These are phyloP conservation scores for Campoletis raptor DNA, from an alignment of 2,888 invertebrate genomes.

Conservation along the genomic window DNA sequence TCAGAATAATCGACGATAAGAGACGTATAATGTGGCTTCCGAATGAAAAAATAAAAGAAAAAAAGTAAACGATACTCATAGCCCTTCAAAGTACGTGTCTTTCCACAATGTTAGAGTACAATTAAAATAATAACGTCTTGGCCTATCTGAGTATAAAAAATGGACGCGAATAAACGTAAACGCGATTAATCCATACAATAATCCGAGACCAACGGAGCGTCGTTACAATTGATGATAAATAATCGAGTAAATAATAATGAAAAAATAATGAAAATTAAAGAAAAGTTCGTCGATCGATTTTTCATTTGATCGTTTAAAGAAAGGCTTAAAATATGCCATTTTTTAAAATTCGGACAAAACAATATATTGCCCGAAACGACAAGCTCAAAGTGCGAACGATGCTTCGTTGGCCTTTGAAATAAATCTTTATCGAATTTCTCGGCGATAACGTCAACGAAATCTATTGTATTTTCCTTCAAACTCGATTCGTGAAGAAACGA, in stretches of 20 bases:
- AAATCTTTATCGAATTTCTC: constrained; percentile 50
- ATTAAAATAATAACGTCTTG: constrained; percentile 65
- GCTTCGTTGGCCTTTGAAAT: constrained; percentile 44
- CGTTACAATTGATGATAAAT: constrained; percentile 6
- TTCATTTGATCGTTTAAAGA: background rate
- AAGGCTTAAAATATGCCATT: background rate
- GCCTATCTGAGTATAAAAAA: constrained; percentile 56
- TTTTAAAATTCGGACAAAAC: constrained; percentile 1
- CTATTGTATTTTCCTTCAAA: constrained; percentile 49
- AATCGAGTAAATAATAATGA: background rate
- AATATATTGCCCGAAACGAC: constrained; percentile 7
- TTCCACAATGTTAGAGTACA: constrained; percentile 68
- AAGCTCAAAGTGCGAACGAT: constrained; percentile 20
- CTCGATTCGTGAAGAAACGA: constrained; percentile 37
- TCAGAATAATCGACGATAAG: constrained; percentile 58
- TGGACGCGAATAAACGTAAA: constrained; percentile 58
- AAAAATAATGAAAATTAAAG: background rate
- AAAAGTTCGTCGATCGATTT: constrained; percentile 3
- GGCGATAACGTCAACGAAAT: constrained; percentile 44
- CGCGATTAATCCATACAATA: constrained; percentile 41
- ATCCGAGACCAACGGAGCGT: constrained; percentile 37
- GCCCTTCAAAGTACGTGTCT: constrained; percentile 64
- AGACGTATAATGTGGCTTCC: constrained; percentile 62
- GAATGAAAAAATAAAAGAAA: constrained; percentile 9
- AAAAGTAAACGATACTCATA: constrained; percentile 39